Conservation (phyloP, 2,888 invertebrate species). For the Drosophila prolongata region DNA sequence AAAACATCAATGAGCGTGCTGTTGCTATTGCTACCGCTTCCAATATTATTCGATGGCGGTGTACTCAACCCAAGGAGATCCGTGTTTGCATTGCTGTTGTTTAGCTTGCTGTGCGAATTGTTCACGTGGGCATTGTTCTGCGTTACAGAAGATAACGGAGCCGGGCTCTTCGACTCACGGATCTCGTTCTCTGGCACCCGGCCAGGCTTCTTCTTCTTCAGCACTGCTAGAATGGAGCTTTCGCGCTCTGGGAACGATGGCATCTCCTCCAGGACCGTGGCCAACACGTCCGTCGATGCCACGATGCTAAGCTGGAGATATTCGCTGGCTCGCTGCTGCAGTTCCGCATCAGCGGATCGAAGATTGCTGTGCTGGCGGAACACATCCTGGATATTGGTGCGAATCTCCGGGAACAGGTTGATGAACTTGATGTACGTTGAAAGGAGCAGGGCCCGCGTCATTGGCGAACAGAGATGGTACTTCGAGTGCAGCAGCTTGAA, state of each 20-base stretch:
- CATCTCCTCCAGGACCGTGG: constrained; percentile 99
- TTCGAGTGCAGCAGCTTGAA: constrained; percentile 99
- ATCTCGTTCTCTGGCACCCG: constrained; percentile 95
- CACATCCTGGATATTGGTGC: constrained; percentile 97
- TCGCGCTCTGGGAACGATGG: constrained; percentile 99
- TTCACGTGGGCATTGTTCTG: constrained; percentile 85
- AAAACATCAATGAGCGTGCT: constrained; percentile 95
- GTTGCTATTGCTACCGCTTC: constrained; percentile 86
- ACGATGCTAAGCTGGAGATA: constrained; percentile 98
- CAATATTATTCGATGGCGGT: constrained; percentile 89
- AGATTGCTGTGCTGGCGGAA: constrained; percentile 97
- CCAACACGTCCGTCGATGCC: constrained; percentile 98
- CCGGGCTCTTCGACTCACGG: constrained; percentile 92
- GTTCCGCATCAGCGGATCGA: constrained; percentile 98
- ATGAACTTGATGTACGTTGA: constrained; percentile 99
- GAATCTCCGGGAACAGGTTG: constrained; percentile 99
- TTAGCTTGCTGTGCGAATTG: constrained; percentile 83
- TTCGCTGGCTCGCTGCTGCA: constrained; percentile 99
- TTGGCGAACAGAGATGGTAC: constrained; percentile 98
- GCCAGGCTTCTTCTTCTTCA: constrained; percentile 99
- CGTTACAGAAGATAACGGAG: constrained; percentile 81
- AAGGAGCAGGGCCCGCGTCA: constrained; percentile 97
- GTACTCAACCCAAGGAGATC: constrained; percentile 95
- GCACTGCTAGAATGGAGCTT: constrained; percentile 97
- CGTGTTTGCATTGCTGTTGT: constrained; percentile 87